Base-by-base conservation (phyloP, 2,113 vertebrate genomes). In the Macrotis lagotis region DNA sequence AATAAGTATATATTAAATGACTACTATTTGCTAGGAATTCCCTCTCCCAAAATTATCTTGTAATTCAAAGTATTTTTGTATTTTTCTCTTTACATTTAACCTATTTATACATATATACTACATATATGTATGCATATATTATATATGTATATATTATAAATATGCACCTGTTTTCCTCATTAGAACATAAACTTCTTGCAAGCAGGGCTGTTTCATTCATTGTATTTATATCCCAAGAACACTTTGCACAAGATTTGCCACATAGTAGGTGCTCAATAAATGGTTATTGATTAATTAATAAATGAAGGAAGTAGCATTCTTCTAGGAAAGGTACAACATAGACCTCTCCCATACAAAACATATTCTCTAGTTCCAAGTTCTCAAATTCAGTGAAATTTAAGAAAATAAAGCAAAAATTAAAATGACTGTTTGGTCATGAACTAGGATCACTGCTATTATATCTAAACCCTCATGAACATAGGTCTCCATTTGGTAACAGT, bases 401-500 rank as follows among this genome's bases (percentile, higher is more conserved):
- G 49, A 50, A 47, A 50, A 8, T 50, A 49, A 91, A 28, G 8
- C 48, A 59, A 91, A 51, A 94, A 91, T 49, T 93, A 37, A 37
- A 4, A 88, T 37, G 50, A 93, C 25, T 91, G 25, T 91, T 96
- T 90, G 0, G 0, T n/a, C 47, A 51, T 9, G 59, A 92, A 88
- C 19, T 12, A 51, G 91, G 59, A 2, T 16, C 53, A 51, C 91
- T 10, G 48, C 0, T 0, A 92, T 95, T 95, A 91, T 48, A 96
- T 97, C 92, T 50, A 94, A 94, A 98, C 95, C 88, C 53, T 90
- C 96, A 97, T 96, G 97, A 97, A 93, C 94, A 93, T 96, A 97
- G 97, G 96, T 96, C 96, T 95, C 59, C 95, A 97, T 90, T 91
- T 94, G 96, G 95, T 95, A 52, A 96, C n/a, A 97, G 97, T 97